Conservation (phyloP, 2,888 invertebrate genomes). For the Drosophila monieri region DNA sequence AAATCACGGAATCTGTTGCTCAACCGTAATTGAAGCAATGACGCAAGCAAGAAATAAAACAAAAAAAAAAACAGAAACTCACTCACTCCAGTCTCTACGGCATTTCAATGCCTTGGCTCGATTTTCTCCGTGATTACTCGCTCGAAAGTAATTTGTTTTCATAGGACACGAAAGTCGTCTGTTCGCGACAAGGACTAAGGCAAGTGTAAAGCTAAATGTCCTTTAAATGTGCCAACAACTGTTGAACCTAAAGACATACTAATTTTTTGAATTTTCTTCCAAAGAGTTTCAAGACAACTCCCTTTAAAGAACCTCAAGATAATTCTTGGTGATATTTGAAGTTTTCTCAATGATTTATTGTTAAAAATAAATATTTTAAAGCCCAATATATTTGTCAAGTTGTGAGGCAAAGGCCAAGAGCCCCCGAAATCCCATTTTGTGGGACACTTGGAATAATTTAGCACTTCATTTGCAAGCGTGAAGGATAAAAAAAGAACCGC, state of each 20-base stretch:
- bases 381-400: neutral
- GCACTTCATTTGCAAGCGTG: slow-evolving; percentile 60
- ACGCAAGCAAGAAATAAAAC: slow-evolving; percentile 54
- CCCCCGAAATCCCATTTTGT: slow-evolving; percentile 56
- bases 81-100: slow-evolving; percentile 27
- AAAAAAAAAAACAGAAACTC: neutral
- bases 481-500: slow-evolving; percentile 36
- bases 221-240: slow-evolving; percentile 3
- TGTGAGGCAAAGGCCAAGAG: slow-evolving; percentile 6
- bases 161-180: slow-evolving; percentile 33
- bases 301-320: too few species aligned
- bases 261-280: too few species aligned
- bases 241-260: neutral
- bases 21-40: slow-evolving; percentile 63
- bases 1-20: slow-evolving; percentile 58
- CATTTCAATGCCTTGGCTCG: slow-evolving; percentile 20
- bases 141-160: slow-evolving; percentile 62
- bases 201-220: slow-evolving; percentile 14
- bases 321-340: too few species aligned
- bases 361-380: neutral
- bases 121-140: slow-evolving; percentile 49
- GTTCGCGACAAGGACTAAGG: slow-evolving; percentile 30
- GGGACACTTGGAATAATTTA: slow-evolving; percentile 71
- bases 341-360: too few species aligned
- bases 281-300: too few species aligned